Base-by-base conservation (phyloP, 2,888 invertebrate species). In the Octonoba sinensis region DNA sequence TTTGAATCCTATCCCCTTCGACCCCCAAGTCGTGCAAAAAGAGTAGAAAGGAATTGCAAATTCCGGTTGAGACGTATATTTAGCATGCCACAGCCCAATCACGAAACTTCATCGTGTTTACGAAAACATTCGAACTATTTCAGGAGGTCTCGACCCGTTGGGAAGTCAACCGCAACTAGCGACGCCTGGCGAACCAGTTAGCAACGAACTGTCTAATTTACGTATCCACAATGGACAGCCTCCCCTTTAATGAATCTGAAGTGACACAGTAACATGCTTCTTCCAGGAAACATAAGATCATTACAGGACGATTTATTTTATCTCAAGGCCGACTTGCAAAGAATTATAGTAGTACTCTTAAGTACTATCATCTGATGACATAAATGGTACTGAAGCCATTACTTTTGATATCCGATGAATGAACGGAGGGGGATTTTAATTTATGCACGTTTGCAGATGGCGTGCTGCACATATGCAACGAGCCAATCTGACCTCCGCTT, bases 181-280 rank as follows among this genome's bases (percentile, higher is more conserved):
- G 75, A 67, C 76, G 49, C 60, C 67, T 73, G 54, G 67, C 69
- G 60, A 72, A 69, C 73, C 73, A 54, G 62, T 72, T 66, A n/a
- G 66, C 65, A 62, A 60, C 49, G 67, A 62, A 51, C 72, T 51
- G 49, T 69, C 76, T 79, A 66, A 79, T 79, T 79, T 79, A 71
- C 79, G 66, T 79, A 73, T 73, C 62, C 72, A 79, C 72, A 72
- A 79, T 79, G 27, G 66, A 47, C 36, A 36, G 60, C 60, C 66
- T 65, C 59, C 44, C 66, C 59, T 65, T 51, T 72, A 67, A 72
- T 79, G 79, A 64, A 56, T 47, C 46, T 24, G 57, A 69, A 81
- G 79, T 81, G 69, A 81, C 73, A 81, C 79, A 81, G 79, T 79
- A 79, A 79, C 79, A 79, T 79, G 72, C 72, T 79, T 79, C 79